phyloP scores from a whole-genome alignment of 2,888 invertebrate species.

The Penaeus monodon region DNA sequence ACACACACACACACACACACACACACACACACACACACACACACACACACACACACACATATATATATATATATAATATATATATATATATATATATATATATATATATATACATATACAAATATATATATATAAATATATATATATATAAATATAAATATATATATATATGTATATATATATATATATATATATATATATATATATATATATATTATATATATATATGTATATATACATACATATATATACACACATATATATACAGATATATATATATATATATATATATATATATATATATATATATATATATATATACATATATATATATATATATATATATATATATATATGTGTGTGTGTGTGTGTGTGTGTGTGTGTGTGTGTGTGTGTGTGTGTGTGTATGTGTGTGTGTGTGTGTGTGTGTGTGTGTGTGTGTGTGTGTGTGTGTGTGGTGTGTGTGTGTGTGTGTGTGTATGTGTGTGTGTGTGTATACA shows the following conservation, averaged over 20 bases:
- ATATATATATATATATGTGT: constrained; percentile 12
- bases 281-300: constrained; percentile 1
- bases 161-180: background rate
- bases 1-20: too few relatives aligned
- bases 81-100: too few relatives aligned
- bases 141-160: too few relatives aligned
- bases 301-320: background rate
- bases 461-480: too few relatives aligned
- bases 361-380: background rate
- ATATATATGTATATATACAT: background rate
- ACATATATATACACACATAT: constrained; percentile 16
- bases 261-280: background rate
- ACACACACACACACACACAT: too few relatives aligned
- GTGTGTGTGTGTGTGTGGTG: background rate
- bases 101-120: too few relatives aligned
- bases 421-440: background rate
- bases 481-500: too few relatives aligned
- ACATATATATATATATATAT: constrained; percentile 12
- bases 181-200: background rate
- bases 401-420: background rate
- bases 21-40: too few relatives aligned
- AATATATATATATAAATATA: too few relatives aligned
- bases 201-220: too few relatives aligned
- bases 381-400: background rate
- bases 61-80: too few relatives aligned